Conservation (phyloP, 2,797 vertebrate species). For the Miopithecus talapoin region DNA sequence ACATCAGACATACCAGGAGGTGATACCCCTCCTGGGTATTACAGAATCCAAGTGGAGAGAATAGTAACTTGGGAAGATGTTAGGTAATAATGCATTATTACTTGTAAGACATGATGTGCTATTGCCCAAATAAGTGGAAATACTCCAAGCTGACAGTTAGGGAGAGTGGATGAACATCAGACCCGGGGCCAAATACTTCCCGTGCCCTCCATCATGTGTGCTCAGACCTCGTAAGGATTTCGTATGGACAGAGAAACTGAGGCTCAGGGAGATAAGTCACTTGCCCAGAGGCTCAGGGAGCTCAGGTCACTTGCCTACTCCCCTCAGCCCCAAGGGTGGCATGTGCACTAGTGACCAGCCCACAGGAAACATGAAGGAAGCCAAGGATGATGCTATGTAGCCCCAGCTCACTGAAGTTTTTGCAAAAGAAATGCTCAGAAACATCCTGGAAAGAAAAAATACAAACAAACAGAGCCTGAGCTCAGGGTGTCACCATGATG, state of each 20-base stretch:
- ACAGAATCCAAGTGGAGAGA: background rate
- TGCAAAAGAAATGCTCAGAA: background rate
- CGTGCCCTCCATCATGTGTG: no score
- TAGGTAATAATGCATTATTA: background rate
- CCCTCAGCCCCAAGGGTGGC: background rate
- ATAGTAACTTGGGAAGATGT: background rate
- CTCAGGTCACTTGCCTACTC: background rate
- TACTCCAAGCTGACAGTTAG: background rate
- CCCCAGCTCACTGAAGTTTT: background rate
- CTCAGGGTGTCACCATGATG: background rate
- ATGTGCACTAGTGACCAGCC: background rate
- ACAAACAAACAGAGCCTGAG: background rate
- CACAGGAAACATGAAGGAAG: background rate
- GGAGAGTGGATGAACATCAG: rapidly evolving
- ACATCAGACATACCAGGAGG: rapidly evolving
- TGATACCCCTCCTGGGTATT: background rate
- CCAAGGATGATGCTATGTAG: background rate
- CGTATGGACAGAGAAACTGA: background rate
- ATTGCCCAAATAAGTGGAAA: background rate
- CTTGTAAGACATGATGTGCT: background rate
- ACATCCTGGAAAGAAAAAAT: background rate
- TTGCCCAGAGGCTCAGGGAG: background rate
- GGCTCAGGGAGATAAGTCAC: background rate
- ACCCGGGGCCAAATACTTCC: background rate
- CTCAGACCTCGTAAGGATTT: background rate